These are phyloP conservation scores for Ligdia adustata DNA, from an alignment of 2,888 invertebrate species.

Conservation along the genomic window DNA sequence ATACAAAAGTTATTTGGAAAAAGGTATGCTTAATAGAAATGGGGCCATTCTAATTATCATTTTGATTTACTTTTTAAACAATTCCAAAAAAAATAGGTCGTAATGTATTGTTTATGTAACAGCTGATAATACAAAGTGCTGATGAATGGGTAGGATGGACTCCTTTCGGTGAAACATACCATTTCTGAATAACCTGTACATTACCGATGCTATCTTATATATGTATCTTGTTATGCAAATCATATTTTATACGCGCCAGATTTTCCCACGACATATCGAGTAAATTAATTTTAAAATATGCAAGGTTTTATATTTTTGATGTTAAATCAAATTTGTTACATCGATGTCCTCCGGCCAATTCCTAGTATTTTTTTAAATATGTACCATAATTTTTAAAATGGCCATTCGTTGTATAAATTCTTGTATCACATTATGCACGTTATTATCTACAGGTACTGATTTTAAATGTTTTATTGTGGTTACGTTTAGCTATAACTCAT, in stretches of 20 bases:
- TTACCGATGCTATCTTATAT: not conserved
- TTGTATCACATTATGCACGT: conserved; percentile 59
- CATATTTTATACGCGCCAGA: not conserved
- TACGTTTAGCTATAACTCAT: too few species aligned
- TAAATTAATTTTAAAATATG: not conserved
- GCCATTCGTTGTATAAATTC: conserved; percentile 31
- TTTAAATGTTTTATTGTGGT: conserved; percentile 40
- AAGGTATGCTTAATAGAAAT: too few species aligned
- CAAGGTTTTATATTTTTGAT: conserved; percentile 2
- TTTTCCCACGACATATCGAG: conserved; percentile 10
- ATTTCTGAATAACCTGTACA: too few species aligned
- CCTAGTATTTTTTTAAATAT: conserved; percentile 40
- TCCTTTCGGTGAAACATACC: too few species aligned
- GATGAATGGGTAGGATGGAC: not conserved
- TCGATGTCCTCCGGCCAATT: conserved; percentile 55
- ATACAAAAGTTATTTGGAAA: too few species aligned
- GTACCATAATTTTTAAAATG: conserved; percentile 4
- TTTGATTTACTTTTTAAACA: too few species aligned
- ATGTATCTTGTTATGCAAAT: not conserved
- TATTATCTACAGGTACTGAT: conserved; percentile 50
- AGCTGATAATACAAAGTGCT: too few species aligned
- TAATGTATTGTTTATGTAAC: too few species aligned
- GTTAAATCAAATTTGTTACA: conserved; percentile 29
- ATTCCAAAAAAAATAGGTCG: too few species aligned
- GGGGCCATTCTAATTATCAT: too few species aligned